Conservation (phyloP, 37 sponge, comb jelly and placozoan genomes). For the Aphrocallistes beatrix region DNA sequence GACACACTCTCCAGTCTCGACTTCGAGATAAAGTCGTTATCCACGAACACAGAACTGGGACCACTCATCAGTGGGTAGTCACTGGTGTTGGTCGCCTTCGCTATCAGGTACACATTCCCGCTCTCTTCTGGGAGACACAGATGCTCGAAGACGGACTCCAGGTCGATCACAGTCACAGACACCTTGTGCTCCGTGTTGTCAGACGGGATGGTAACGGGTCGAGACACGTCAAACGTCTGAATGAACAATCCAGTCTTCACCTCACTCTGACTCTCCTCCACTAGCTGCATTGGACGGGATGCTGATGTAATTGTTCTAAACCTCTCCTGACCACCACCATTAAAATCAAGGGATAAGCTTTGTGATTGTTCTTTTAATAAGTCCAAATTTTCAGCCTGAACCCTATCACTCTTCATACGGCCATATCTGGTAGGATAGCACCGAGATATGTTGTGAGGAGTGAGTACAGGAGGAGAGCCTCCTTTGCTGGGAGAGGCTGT, state of each 20-base stretch:
- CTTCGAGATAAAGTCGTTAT: conserved; percentile 20
- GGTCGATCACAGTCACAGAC: conserved; percentile 16
- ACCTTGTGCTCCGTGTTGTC: conserved; percentile 7
- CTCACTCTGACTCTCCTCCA: not conserved
- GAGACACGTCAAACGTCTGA: not conserved
- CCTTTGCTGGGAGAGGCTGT: conserved; percentile 18
- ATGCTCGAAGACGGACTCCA: not conserved
- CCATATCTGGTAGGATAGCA: not conserved
- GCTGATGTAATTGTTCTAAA: not conserved
- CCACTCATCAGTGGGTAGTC: conserved; percentile 14
- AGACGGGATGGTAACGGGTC: conserved; percentile 6
- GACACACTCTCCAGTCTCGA: not conserved
- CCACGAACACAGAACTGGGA: conserved; percentile 16
- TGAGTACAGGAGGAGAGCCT: not conserved
- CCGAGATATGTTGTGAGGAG: not conserved
- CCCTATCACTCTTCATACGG: too few relatives aligned
- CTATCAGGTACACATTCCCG: not conserved
- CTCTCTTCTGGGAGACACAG: not conserved
- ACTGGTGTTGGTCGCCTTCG: not conserved
- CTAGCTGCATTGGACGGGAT: not conserved
- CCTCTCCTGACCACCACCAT: not conserved
- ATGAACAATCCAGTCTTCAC: not conserved
- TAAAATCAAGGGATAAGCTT: too few relatives aligned
- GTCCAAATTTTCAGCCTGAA: too few relatives aligned
- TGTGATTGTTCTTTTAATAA: too few relatives aligned